These are phyloP conservation scores for Noctua fimbriata DNA, from an alignment of 2,888 invertebrate genomes.

Conservation along the genomic window DNA sequence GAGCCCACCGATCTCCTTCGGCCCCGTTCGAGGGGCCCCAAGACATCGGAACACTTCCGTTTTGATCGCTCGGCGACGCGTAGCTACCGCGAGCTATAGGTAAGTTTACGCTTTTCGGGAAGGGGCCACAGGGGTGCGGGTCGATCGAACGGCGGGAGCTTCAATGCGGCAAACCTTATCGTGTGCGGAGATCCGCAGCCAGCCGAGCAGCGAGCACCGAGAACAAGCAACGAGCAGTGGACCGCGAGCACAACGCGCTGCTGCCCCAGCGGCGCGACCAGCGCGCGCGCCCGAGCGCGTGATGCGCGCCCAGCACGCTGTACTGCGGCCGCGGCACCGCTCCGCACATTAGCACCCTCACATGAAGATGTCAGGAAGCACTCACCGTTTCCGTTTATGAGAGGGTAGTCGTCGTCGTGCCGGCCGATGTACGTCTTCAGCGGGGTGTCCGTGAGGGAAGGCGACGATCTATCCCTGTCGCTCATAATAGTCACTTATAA, in stretches of 20 bases:
- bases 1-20: neutral
- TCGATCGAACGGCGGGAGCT: constrained; percentile 84
- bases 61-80: constrained; percentile 38
- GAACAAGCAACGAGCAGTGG: constrained; percentile 19
- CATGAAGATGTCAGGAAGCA: constrained; percentile 64
- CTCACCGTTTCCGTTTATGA: constrained; percentile 94
- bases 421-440: constrained; percentile 96
- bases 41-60: constrained; percentile 37
- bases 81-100: constrained; percentile 65
- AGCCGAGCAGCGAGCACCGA: constrained; percentile 34
- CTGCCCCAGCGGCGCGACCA: constrained; percentile 64
- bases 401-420: constrained; percentile 95
- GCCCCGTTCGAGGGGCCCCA: constrained; percentile 37
- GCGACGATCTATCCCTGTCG: constrained; percentile 97
- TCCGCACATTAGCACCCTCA: constrained; percentile 4
- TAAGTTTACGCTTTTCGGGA: constrained; percentile 73
- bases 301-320: constrained; percentile 62
- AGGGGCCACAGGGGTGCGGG: constrained; percentile 76
- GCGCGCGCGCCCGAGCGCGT: constrained; percentile 61
- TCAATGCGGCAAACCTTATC: constrained; percentile 85
- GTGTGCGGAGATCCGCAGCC: constrained; percentile 70
- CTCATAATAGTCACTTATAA: constrained; percentile 94
- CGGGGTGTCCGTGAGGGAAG: constrained; percentile 96
- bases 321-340: constrained; percentile 28
- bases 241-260: constrained; percentile 69